These are phyloP conservation scores for Axis porcinus DNA, from an alignment of 2,113 vertebrate genomes.

Conservation along the genomic window DNA sequence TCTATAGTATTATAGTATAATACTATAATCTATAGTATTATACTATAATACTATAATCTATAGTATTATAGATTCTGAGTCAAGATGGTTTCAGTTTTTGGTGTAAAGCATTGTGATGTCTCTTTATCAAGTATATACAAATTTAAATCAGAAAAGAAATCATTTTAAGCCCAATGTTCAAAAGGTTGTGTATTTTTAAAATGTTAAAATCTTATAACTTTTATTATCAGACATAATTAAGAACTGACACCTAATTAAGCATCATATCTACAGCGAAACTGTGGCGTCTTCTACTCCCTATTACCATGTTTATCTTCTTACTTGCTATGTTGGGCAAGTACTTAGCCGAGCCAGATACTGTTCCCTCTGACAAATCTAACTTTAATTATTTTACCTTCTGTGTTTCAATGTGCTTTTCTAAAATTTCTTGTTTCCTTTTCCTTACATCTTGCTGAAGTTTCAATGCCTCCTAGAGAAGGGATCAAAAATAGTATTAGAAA, in stretches of 20 bases:
- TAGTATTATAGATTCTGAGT: neutral
- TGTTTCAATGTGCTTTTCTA: conserved; percentile 98
- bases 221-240: conserved; percentile 29
- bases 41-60: neutral
- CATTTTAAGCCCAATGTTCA: neutral
- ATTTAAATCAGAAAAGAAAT: conserved; percentile 15
- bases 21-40: neutral
- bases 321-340: neutral
- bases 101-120: neutral
- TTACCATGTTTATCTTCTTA: neutral
- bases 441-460: conserved; percentile 95
- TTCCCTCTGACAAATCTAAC: neutral
- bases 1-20: neutral
- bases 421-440: conserved; percentile 98
- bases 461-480: conserved; percentile 87
- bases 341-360: neutral
- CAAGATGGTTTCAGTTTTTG: neutral
- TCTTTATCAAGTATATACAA: conserved; percentile 15
- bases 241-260: neutral
- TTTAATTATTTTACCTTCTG: conserved; percentile 89
- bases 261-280: neutral
- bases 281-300: neutral
- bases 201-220: neutral
- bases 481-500: conserved; percentile 54
- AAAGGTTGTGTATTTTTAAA: neutral